phyloP scores from a whole-genome alignment of 2,113 vertebrate genomes.

The Takifugu flavidus region DNA sequence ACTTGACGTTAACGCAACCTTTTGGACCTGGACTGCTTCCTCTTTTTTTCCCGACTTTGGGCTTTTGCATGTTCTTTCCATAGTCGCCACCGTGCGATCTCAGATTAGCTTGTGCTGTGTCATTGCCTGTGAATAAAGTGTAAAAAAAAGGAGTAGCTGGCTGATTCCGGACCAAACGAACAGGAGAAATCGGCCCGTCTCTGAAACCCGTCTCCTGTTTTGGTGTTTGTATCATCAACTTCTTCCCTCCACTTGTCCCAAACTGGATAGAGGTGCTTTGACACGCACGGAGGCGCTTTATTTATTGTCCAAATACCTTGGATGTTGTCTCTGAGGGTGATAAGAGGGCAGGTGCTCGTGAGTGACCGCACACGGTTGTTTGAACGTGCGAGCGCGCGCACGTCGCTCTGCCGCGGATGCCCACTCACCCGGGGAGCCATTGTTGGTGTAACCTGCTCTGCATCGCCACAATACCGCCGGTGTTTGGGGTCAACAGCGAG shows the following conservation, averaged over 20 bases:
- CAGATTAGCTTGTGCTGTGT: conserved; percentile 19
- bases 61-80: conserved; percentile 39
- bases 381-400: conserved; percentile 25
- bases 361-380: conserved; percentile 14
- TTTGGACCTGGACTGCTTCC: background rate
- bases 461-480: conserved; percentile 57
- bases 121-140: background rate
- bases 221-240: conserved; percentile 36
- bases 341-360: conserved; percentile 54
- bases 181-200: background rate
- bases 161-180: background rate
- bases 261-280: conserved; percentile 20
- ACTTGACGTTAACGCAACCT: background rate
- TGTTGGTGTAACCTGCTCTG: conserved; percentile 44
- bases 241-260: conserved; percentile 11
- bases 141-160: no score
- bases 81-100: conserved; percentile 30
- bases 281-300: conserved; percentile 30
- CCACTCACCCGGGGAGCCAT: conserved; percentile 39
- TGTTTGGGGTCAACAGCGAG: conserved; percentile 75
- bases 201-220: background rate
- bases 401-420: conserved; percentile 18
- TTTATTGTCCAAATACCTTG: conserved; percentile 59
- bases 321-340: conserved; percentile 46
- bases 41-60: background rate